Percentiles rank a stretch among this genome's conserved stretches.
Evolutionary conservation across 2,888 invertebrate genomes (phyloP).

Genomic region (Scaptomyza cyrtandrae): DNA sequence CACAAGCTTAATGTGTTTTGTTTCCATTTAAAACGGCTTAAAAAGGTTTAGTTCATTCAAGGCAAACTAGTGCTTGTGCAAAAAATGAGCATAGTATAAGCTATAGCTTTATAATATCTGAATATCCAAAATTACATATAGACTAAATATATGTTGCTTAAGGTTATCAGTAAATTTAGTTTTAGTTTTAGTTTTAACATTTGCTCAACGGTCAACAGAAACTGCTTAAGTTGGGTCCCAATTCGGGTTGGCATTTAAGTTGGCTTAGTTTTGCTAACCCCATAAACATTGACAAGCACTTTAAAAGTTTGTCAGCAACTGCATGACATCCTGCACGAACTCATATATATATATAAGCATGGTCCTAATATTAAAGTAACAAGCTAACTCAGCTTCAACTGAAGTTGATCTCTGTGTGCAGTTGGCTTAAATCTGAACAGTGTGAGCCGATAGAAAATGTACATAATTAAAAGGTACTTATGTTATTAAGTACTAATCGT

Average conservation of each 20-base stretch:
- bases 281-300: constrained; percentile 64
- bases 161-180: background rate
- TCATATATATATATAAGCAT: background rate
- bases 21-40: background rate
- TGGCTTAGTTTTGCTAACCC: constrained; percentile 14
- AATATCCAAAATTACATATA: too few relatives aligned
- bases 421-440: background rate
- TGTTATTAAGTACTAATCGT: background rate
- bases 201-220: constrained; percentile 1
- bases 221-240: constrained; percentile 7
- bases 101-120: too few relatives aligned
- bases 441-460: background rate
- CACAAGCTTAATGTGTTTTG: background rate
- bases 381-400: background rate
- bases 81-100: too few relatives aligned
- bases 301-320: constrained; percentile 51
- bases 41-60: background rate
- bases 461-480: background rate
- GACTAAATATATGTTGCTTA: too few relatives aligned
- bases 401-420: background rate
- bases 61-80: too few relatives aligned
- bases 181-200: constrained; percentile 11
- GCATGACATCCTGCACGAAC: constrained; percentile 1
- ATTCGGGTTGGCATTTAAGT: constrained; percentile 13
- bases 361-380: background rate